Conservation (phyloP, 2,888 invertebrate species). For the Hermaeophaga mercurialis region DNA sequence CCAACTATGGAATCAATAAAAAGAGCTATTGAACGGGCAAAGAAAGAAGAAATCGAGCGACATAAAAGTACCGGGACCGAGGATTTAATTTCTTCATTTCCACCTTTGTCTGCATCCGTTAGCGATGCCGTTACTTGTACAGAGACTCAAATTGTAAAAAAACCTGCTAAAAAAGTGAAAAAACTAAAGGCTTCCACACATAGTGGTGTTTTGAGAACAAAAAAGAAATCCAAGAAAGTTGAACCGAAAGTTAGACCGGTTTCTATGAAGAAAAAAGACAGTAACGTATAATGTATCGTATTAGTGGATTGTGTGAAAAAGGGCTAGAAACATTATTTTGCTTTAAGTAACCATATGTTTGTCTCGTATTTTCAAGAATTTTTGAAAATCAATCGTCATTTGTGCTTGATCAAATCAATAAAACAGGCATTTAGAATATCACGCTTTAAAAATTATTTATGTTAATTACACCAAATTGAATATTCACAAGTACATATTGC, state of each 20-base stretch:
- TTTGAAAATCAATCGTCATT: background rate
- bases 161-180: constrained; percentile 8
- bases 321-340: too few relatives aligned
- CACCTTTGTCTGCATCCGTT: background rate
- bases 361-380: background rate
- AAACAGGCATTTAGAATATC: too few relatives aligned
- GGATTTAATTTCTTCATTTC: constrained; percentile 4
- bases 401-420: background rate
- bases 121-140: constrained; percentile 20
- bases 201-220: background rate
- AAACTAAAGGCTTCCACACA: background rate
- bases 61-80: constrained; percentile 26
- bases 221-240: background rate
- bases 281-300: background rate
- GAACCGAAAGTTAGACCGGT: background rate
- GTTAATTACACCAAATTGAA: too few relatives aligned
- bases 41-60: constrained; percentile 13
- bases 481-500: too few relatives aligned
- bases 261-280: background rate
- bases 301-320: too few relatives aligned
- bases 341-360: background rate
- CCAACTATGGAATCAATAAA: constrained; percentile 29
- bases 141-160: constrained; percentile 4
- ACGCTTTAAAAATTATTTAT: too few relatives aligned
- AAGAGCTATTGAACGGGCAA: constrained; percentile 25